Conservation (phyloP, 2,113 vertebrate species). For the Leuciscus idus region DNA sequence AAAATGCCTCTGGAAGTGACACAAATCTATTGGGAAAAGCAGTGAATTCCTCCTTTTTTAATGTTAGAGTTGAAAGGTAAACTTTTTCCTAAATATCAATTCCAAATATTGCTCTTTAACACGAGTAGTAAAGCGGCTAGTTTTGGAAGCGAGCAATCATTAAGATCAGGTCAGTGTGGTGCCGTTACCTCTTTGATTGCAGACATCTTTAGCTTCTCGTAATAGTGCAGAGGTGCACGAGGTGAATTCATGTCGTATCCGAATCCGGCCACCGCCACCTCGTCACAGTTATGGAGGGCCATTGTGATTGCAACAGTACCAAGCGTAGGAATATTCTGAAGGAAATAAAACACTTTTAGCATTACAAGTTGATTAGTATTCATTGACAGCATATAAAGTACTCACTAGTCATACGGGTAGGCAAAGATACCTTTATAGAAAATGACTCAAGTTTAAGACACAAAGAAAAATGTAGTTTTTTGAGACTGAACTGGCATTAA, state of each 20-base stretch:
- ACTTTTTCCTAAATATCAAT: not conserved
- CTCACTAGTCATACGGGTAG: not conserved
- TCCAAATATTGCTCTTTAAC: not conserved
- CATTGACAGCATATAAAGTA: not conserved
- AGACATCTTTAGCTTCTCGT: conserved; percentile 89
- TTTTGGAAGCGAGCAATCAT: not conserved
- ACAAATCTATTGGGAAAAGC: not conserved
- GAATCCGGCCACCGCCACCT: conserved; percentile 91
- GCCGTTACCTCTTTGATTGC: conserved; percentile 89
- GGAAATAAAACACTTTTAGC: not conserved
- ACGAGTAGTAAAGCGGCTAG: not conserved
- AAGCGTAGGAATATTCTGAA: conserved; percentile 92
- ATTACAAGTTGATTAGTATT: not conserved
- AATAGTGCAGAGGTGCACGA: conserved; percentile 89
- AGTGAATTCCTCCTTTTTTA: not conserved
- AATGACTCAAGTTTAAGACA: not conserved
- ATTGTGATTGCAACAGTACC: conserved; percentile 92
- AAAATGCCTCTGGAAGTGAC: not conserved
- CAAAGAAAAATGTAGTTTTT: no score
- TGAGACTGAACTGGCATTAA: no score
- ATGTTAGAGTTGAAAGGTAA: not conserved
- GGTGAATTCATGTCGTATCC: conserved; percentile 91
- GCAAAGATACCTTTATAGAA: not conserved
- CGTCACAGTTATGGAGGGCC: conserved; percentile 93
- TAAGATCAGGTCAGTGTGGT: not conserved